These are phyloP conservation scores for Terebella lapidaria DNA, from an alignment of 2,888 invertebrate genomes.

Conservation along the genomic window DNA sequence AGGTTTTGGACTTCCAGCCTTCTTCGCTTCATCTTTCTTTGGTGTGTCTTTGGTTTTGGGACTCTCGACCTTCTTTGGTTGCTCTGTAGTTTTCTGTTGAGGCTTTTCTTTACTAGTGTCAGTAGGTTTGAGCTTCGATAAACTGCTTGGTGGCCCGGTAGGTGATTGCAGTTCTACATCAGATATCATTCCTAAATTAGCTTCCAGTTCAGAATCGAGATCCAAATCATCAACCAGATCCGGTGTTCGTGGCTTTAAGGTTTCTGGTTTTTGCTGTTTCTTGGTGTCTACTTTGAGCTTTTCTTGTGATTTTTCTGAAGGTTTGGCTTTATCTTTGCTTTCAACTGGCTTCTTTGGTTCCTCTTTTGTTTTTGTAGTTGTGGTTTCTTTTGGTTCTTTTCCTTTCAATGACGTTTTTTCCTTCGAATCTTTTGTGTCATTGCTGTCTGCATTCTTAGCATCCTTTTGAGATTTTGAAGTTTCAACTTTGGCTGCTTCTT, in stretches of 20 bases:
- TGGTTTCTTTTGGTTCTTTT: not conserved
- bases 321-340: too few relatives aligned
- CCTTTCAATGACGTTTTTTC: not conserved
- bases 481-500: too few relatives aligned
- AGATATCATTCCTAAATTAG: not conserved
- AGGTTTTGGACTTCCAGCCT: not conserved
- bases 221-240: conserved; percentile 1
- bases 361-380: too few relatives aligned
- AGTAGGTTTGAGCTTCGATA: too few relatives aligned
- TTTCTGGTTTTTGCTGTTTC: too few relatives aligned
- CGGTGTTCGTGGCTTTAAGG: not conserved
- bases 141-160: not conserved
- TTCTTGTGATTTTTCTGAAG: too few relatives aligned
- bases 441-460: not conserved
- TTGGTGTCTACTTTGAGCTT: too few relatives aligned
- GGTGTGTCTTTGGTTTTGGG: not conserved
- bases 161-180: conserved; percentile 2
- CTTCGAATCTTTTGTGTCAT: too few relatives aligned
- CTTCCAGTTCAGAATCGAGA: conserved; percentile 2
- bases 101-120: not conserved
- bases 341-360: too few relatives aligned
- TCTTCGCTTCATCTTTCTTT: not conserved
- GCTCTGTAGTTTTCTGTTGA: not conserved
- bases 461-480: not conserved
- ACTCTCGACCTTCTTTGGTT: not conserved